Evolutionary conservation across 2,113 vertebrate species (phyloP), one percentile per base, ranked within the genome.

Genomic region (Sigmodon hispidus): DNA sequence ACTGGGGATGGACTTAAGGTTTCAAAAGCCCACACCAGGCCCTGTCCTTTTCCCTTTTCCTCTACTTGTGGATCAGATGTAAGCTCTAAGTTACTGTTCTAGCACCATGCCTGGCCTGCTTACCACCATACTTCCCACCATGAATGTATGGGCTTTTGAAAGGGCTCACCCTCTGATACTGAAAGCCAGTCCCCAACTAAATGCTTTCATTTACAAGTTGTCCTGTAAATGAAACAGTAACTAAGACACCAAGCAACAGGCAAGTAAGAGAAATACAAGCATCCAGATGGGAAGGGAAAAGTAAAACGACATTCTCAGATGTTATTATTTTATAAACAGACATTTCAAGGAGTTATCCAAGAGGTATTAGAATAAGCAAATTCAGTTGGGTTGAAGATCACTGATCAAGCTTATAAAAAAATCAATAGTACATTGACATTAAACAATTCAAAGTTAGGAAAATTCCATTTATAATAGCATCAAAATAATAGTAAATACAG

Each of bases 241-340:
- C 50, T 80, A 36, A 80, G 19, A 57, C 52, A 57, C 52, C 50
- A 43, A 67, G 50, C 9, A 52, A 48, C 1, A 76, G 59, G 5
- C 67, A 87, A 76, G 31, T 83, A n/a, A 87, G 85, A 81, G 90
- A 92, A 50, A 89, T 4, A 65, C 65, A 48, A 43, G 63, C 22
- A 90, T 63, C 34, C 9, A 93, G 40, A 87, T 48, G 55, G 70
- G 22, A 93, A 83, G 95, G 16, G n/a, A 73, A 96, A 59, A 89
- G 26, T 59, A 83, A 63, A 70, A 61, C 13, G 57, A 52, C 55
- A 69, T 52, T 90, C 93, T 29, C 36, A 76, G 59, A 72, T 15
- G n/a, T 87, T 45, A 52, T 76, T 75, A 90, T 45, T n/a, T 67
- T 61, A 7, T 40, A 45, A 13, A 75, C 43, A 87, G 61, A 90